Base-by-base conservation (phyloP, 2,888 invertebrate genomes). In the Hypena proboscidalis region DNA sequence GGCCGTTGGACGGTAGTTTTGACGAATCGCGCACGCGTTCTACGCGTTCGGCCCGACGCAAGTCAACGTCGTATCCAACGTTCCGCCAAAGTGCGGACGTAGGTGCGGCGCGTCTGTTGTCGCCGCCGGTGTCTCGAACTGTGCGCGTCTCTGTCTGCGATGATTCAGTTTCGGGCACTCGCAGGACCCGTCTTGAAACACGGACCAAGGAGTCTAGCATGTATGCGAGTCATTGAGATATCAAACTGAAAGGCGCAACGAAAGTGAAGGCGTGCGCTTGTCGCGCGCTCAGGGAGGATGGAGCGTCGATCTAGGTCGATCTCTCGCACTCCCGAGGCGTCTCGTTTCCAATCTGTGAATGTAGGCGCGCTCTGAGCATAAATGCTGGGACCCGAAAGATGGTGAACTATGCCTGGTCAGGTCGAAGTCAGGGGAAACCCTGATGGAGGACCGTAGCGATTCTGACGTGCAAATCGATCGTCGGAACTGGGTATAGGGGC, bases 381-480 rank as follows among this genome's bases (percentile, higher is more conserved):
- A 87, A 91, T 90, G 92, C 91, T 94, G 93, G 92, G 92, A 94
- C 93, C 93, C 93, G 93, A 94, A 94, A 93, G 93, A 94, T 94
- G 93, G 93, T 93, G 93, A 94, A 93, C 93, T 93, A 93, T 93
- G 92, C 93, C 92, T 93, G 93, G 92, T 91, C 91, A 93, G 93
- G 93, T 92, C 83, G 93, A 94, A 93, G 93, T 85, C 93, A 92
- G 92, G 92, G 92, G 93, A 93, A 93, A 93, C 92, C 91, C 89
- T 93, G 93, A 91, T 93, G 93, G 93, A 94, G 92, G 93, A 92
- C 92, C 93, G 93, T 83, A 94, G 93, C 93, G 93, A 91, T 93
- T 93, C 93, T 94, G 94, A 94, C 93, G 93, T 94, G 94, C 94
- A 94, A 94, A 94, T 94, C 94, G 94, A 94, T 94, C 93, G 93